Evolutionary conservation across 2,888 invertebrate species (phyloP).

Genomic region (Leptinotarsa tumamoca): DNA sequence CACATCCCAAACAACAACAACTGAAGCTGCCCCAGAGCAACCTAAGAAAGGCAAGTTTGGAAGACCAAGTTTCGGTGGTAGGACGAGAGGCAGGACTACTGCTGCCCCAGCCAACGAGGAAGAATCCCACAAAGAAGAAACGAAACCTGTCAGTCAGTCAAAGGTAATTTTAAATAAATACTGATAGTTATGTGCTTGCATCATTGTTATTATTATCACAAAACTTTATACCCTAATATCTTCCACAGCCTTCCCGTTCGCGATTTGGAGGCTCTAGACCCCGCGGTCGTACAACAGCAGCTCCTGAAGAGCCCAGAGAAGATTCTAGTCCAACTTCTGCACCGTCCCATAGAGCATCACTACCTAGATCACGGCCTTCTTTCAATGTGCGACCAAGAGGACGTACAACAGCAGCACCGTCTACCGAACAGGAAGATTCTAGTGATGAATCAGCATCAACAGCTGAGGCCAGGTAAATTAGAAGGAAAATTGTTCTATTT

Average conservation of each 20-base stretch:
- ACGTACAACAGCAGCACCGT: conserved; percentile 59
- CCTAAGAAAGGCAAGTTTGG: conserved; percentile 67
- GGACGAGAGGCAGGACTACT: conserved; percentile 61
- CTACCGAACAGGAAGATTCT: conserved; percentile 53
- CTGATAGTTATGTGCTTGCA: not conserved
- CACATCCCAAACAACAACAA: conserved; percentile 59
- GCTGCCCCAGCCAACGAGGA: conserved; percentile 61
- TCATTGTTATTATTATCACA: not conserved
- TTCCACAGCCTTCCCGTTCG: conserved; percentile 56
- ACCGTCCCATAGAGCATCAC: conserved; percentile 56
- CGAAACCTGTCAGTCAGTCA: conserved; percentile 61
- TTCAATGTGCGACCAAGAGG: conserved; percentile 58
- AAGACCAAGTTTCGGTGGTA: conserved; percentile 67
- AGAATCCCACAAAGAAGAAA: conserved; percentile 64
- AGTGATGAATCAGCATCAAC: conserved; percentile 38
- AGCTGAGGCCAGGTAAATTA: conserved; percentile 33
- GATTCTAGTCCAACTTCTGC: conserved; percentile 62
- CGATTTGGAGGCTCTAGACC: conserved; percentile 61
- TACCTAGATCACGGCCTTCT: conserved; percentile 68
- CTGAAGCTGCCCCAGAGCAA: conserved; percentile 67
- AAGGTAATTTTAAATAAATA: conserved; percentile 49
- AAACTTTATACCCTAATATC: not conserved
- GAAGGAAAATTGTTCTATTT: not conserved
- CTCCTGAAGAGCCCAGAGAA: conserved; percentile 65
- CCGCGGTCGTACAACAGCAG: conserved; percentile 62